Conservation (phyloP, 2,888 invertebrate species). For the Boloria euphrosyne region DNA sequence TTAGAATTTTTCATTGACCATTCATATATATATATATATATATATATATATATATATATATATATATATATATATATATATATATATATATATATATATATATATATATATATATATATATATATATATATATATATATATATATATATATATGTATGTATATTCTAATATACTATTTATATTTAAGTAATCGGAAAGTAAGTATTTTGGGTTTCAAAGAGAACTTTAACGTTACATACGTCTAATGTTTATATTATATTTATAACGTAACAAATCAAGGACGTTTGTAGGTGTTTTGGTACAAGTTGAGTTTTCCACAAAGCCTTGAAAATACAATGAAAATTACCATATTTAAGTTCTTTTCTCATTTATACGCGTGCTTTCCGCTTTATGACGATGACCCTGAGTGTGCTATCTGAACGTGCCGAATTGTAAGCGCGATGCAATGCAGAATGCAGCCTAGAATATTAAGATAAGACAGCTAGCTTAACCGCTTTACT, state of each 20-base stretch:
- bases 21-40: no score
- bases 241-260: no score
- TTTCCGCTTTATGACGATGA: conserved; percentile 27
- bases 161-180: no score
- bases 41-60: no score
- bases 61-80: no score
- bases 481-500: conserved; percentile 10
- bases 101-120: no score
- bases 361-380: conserved; percentile 10
- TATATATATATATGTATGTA: no score
- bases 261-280: conserved; percentile 18
- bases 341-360: conserved; percentile 29
- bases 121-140: no score
- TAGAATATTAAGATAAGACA: conserved; percentile 24
- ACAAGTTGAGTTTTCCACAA: conserved; percentile 24
- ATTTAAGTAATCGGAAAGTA: not conserved
- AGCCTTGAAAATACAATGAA: conserved; percentile 29
- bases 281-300: conserved; percentile 5
- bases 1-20: no score
- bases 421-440: conserved; percentile 23
- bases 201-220: not conserved
- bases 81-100: no score
- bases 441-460: not conserved
- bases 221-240: not conserved
- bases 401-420: conserved; percentile 23